Evolutionary conservation across 2,797 vertebrate genomes (phyloP), one percentile per base, ranked within the genome.

Genomic region (Leptoclinus maculatus): DNA sequence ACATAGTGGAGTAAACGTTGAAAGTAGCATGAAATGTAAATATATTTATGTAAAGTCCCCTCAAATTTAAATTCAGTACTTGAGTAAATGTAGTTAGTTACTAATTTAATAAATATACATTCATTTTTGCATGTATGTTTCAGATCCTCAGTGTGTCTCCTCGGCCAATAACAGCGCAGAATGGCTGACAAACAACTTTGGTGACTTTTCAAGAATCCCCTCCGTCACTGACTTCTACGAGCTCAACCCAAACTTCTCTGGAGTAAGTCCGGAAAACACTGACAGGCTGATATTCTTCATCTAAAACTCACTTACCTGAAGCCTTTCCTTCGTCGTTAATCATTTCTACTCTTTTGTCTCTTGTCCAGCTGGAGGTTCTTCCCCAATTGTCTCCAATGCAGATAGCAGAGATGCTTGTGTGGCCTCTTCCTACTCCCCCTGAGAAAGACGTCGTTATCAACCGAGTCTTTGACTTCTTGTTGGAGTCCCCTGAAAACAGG

Each of bases 171-270:
- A 84, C 69, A 95, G 93, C 3, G 78, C 60, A 54, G 78, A 90
- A 19, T 96, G 94, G 95, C 56, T 96, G 62, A 4, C 4, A 14
- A 56, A 83, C 13, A 95, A 95, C 87, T 88, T 95, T 83, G 94
- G 90, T 43, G 76, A 36, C 74, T 96, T 95, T 89, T 92, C 88
- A 7, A 60, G 12, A 2, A 86, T 95, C 16, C 89, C 92, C 54
- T 41, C 85, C 1, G 19, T 95, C 63, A 47, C 27, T 5, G 87
- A 95, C 66, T 93, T 96, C 76, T 94, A 95, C 63, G 6, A n/a
- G 2, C 88, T 95, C 34, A 88, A 94, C 78, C 65, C 79, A 17
- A 4, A 74, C 57, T 95, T 96, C 84, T 84, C 90, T 29, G 94
- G 80, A 57, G 95, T 96, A 74, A 91, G 94, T 93, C 39, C 39